Conservation (phyloP, 2,113 vertebrate species). For the Sapajus apella region DNA sequence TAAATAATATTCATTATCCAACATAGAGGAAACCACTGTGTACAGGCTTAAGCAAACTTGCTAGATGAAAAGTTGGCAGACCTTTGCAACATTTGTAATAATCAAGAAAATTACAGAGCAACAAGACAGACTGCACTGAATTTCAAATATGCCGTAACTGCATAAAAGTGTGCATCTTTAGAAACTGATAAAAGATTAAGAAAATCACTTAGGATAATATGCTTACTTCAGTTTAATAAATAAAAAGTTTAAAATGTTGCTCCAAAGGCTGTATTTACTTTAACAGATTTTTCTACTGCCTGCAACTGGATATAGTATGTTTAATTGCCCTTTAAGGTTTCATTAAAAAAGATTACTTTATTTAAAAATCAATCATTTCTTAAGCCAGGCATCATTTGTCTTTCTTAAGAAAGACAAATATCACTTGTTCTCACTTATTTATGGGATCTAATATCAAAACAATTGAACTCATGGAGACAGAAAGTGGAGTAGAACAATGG, state of each 20-base stretch:
- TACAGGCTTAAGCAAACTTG: neutral
- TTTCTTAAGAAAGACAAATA: too few relatives aligned
- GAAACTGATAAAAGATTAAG: slow-evolving; percentile 20
- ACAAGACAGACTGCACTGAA: neutral
- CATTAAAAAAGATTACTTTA: neutral
- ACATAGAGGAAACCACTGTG: neutral
- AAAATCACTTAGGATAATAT: neutral
- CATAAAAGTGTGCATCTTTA: neutral
- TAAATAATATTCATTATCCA: neutral
- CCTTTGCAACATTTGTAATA: neutral
- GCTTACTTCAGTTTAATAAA: slow-evolving; percentile 29
- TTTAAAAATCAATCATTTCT: slow-evolving; percentile 38
- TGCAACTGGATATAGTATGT: neutral
- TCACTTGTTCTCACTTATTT: too few relatives aligned
- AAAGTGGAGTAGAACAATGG: too few relatives aligned
- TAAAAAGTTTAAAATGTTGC: slow-evolving; percentile 8
- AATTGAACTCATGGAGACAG: too few relatives aligned
- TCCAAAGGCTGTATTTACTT: neutral
- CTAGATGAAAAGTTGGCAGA: neutral
- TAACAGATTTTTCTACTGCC: neutral
- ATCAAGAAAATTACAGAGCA: neutral
- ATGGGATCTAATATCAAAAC: too few relatives aligned
- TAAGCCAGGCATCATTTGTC: neutral
- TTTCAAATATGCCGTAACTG: neutral
- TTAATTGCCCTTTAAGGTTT: slow-evolving; percentile 16